phyloP scores from a whole-genome alignment of 1,140 invertebrate species.

The Neelides sp. region DNA sequence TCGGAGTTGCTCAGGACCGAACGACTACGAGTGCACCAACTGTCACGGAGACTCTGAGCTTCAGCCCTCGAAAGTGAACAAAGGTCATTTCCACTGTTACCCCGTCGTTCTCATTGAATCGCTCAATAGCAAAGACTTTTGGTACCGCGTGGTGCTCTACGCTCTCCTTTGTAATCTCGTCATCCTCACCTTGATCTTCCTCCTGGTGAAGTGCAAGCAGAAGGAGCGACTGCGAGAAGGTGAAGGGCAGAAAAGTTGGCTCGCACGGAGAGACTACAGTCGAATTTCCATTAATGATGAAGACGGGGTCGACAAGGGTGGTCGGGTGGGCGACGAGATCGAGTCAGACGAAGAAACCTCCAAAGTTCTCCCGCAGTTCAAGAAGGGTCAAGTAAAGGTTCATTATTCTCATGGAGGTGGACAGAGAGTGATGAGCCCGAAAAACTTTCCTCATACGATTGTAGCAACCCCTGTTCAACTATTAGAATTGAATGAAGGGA shows the following conservation, averaged over 20 bases:
- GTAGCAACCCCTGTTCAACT: no score
- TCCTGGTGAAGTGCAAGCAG: not conserved
- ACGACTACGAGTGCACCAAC: constrained; percentile 43
- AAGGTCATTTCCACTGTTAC: constrained; percentile 21
- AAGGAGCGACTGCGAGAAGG: not conserved
- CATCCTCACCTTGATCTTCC: constrained; percentile 10
- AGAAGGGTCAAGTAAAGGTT: no score
- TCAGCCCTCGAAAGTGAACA: not conserved
- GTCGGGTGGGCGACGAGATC: no score
- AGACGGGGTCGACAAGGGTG: constrained; percentile 15
- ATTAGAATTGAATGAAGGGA: no score
- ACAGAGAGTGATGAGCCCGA: no score
- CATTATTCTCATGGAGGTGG: no score
- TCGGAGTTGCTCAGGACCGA: constrained; percentile 41
- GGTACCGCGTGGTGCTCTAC: constrained; percentile 16
- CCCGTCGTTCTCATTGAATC: constrained; percentile 16
- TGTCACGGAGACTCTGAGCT: constrained; percentile 41
- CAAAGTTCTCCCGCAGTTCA: no score
- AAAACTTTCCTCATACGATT: no score
- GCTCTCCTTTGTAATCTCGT: constrained; percentile 11
- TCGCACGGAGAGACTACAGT: not conserved
- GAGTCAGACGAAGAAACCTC: no score
- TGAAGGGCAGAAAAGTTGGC: not conserved
- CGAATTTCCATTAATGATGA: constrained; percentile 18
- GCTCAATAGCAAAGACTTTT: constrained; percentile 15